phyloP scores from a whole-genome alignment of 2,797 vertebrate species.

The Phrynocephalus vlangalii region DNA sequence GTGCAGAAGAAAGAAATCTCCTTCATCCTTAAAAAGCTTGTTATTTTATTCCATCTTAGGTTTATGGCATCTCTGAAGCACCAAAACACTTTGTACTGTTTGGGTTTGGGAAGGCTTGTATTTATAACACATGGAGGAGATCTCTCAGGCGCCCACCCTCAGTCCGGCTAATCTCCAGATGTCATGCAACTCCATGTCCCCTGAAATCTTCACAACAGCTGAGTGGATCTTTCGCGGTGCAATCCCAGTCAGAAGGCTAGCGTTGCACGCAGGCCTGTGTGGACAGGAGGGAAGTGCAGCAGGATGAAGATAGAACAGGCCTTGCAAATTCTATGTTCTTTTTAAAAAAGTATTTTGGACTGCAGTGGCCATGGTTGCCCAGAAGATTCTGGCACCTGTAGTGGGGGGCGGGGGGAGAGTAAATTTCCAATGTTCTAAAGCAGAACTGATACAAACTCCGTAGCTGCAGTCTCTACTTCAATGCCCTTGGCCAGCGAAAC shows the following conservation, averaged over 20 bases:
- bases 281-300: no score
- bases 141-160: neutral
- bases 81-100: neutral
- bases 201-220: slow-evolving; percentile 15
- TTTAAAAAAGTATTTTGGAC: no score
- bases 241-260: neutral
- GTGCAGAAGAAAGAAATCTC: neutral
- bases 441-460: no score
- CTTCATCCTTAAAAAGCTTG: neutral
- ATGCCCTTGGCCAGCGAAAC: no score
- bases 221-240: neutral
- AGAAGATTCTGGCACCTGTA: no score
- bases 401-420: no score
- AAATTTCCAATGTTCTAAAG: no score
- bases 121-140: neutral
- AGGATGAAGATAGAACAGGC: neutral
- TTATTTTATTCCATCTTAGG: neutral
- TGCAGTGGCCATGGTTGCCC: no score
- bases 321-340: neutral
- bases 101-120: neutral
- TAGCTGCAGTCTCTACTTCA: no score
- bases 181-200: neutral
- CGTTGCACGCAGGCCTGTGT: neutral
- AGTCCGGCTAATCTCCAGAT: slow-evolving; percentile 3
- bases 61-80: neutral